A percentile compares a stretch with the other conserved stretches of the same genome.
Conservation (phyloP, 2,113 vertebrate genomes). For the Caranx melampygus region DNA sequence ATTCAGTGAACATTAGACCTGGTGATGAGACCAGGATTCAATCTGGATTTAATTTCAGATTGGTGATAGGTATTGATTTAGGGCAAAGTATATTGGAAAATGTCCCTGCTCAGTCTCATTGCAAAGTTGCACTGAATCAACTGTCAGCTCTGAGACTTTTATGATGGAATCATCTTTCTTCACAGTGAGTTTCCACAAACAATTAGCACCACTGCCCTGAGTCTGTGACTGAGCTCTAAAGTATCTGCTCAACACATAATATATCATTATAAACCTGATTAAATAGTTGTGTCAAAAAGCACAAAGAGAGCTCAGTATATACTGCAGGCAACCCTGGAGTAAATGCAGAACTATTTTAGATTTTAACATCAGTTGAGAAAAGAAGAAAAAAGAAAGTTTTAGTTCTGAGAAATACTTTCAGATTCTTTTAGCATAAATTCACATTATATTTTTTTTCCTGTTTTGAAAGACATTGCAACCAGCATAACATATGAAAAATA, state of each 20-base stretch:
- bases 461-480: not conserved
- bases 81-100: conserved; percentile 84
- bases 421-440: not conserved
- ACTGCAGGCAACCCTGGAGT: not conserved
- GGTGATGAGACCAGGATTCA: conserved; percentile 78
- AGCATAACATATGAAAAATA: not conserved
- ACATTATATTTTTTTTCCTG: not conserved
- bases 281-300: conserved; percentile 5
- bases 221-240: conserved; percentile 12
- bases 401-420: not conserved
- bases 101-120: conserved; percentile 58
- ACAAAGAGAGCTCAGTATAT: not conserved
- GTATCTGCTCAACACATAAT: conserved; percentile 6
- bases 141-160: conserved; percentile 60
- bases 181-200: conserved; percentile 60
- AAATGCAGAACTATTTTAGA: not conserved
- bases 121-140: conserved; percentile 59
- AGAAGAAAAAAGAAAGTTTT: too few relatives aligned
- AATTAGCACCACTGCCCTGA: conserved; percentile 54
- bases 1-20: conserved; percentile 68
- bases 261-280: conserved; percentile 28
- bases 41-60: conserved; percentile 92
- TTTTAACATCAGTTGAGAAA: not conserved
- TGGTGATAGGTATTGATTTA: conserved; percentile 94
- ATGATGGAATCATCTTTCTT: conserved; percentile 68